phyloP scores from a whole-genome alignment of 2,797 vertebrate genomes.

The Phrynocephalus vlangalii region DNA sequence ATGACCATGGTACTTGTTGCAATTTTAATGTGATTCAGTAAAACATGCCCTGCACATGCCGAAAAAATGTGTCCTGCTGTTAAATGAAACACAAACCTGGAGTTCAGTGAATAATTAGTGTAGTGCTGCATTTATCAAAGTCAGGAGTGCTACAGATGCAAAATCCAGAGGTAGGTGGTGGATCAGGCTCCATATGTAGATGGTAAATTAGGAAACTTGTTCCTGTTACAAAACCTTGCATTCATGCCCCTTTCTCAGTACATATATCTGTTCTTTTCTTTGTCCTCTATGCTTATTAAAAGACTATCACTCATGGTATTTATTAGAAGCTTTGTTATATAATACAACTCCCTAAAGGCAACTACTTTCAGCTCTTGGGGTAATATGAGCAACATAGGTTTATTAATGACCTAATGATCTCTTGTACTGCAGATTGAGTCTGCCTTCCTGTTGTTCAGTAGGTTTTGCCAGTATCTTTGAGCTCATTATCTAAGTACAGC shows the following conservation, averaged over 20 bases:
- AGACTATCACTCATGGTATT: background rate
- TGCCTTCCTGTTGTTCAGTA: constrained; percentile 47
- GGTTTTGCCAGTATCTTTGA: constrained; percentile 32
- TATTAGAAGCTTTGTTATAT: background rate
- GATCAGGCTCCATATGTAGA: background rate
- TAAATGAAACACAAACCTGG: background rate
- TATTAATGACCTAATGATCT: constrained; percentile 19
- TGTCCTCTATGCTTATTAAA: background rate
- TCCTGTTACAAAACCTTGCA: background rate
- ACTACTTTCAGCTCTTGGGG: background rate
- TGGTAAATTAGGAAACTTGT: background rate
- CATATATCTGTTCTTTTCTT: background rate
- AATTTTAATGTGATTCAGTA: background rate
- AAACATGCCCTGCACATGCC: background rate
- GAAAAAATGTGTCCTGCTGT: background rate
- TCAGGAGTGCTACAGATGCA: background rate
- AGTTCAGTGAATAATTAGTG: background rate
- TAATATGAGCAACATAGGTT: constrained; percentile 17
- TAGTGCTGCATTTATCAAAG: background rate
- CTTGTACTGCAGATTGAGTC: constrained; percentile 42
- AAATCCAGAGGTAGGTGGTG: background rate
- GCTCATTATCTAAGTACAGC: constrained; percentile 29
- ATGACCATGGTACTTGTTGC: background rate
- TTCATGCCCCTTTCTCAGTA: background rate
- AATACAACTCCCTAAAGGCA: constrained; percentile 4